phyloP scores from a whole-genome alignment of 53 echinoderm and acorn worm genomes.

The Echinarachnius parma region DNA sequence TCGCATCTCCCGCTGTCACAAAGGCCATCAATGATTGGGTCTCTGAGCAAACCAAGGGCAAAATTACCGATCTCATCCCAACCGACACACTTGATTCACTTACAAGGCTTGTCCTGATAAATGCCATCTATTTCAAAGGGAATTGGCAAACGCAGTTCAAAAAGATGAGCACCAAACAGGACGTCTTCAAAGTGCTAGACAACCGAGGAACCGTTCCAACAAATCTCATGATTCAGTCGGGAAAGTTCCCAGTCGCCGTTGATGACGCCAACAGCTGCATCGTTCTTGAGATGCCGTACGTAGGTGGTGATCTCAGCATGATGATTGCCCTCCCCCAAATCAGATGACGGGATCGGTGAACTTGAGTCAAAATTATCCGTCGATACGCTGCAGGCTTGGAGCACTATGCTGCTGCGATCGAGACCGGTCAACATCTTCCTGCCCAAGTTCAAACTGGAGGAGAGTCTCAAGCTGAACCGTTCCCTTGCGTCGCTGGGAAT shows the following conservation, averaged over 20 bases:
- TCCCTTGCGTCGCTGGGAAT: conserved; percentile 71
- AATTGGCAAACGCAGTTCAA: conserved; percentile 59
- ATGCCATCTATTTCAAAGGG: conserved; percentile 92
- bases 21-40: conserved; percentile 81
- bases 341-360: conserved; percentile 52
- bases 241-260: background rate
- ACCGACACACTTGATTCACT: conserved; percentile 51
- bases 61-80: conserved; percentile 64
- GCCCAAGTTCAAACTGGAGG: conserved; percentile 78
- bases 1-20: background rate
- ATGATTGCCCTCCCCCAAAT: conserved; percentile 62
- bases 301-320: conserved; percentile 68
- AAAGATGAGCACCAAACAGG: conserved; percentile 2
- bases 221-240: background rate
- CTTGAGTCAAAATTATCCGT: conserved; percentile 52
- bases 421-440: conserved; percentile 49
- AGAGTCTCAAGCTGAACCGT: conserved; percentile 52
- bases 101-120: conserved; percentile 71
- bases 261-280: conserved; percentile 55
- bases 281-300: conserved; percentile 74
- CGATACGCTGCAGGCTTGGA: conserved; percentile 43
- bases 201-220: conserved; percentile 1
- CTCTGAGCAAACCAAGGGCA: conserved; percentile 60
- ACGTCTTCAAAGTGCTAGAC: conserved; percentile 7
- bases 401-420: background rate